These are phyloP conservation scores for Aldabrachelys gigantea DNA, from an alignment of 2,113 vertebrate species.

Conservation along the genomic window DNA sequence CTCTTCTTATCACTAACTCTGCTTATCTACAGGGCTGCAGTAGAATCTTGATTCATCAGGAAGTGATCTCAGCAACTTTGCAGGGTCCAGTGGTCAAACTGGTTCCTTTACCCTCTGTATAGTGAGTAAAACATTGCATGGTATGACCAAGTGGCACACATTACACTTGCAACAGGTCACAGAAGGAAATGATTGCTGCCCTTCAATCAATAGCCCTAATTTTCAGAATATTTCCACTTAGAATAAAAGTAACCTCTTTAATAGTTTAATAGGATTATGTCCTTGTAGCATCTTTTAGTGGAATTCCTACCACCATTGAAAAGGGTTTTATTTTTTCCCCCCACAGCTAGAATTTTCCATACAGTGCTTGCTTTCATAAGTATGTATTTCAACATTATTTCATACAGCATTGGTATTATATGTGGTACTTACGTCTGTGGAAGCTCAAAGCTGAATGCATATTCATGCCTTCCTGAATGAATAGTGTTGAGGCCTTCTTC, in stretches of 20 bases:
- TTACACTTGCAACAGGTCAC: background rate
- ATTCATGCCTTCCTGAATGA: conserved; percentile 98
- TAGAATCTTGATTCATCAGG: background rate
- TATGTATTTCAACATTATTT: background rate
- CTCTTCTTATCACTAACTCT: background rate
- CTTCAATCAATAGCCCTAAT: background rate
- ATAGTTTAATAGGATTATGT: conserved; percentile 58
- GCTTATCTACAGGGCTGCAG: background rate
- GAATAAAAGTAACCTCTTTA: conserved; percentile 73
- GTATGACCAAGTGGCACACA: background rate
- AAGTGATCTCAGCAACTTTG: conserved; percentile 23
- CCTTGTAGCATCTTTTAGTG: conserved; percentile 49
- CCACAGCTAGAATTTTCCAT: conserved; percentile 29
- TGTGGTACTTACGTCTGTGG: conserved; percentile 94
- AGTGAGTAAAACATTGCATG: background rate
- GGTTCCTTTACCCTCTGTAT: background rate
- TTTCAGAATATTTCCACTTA: background rate
- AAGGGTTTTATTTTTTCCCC: conserved; percentile 72
- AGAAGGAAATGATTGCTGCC: background rate
- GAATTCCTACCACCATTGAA: conserved; percentile 73
- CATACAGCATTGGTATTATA: background rate
- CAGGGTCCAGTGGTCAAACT: background rate
- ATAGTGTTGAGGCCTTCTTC: conserved; percentile 97
- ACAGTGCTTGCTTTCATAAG: background rate
- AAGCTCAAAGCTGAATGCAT: conserved; percentile 99